A percentile compares a stretch with the other conserved stretches of the same genome.
Evolutionary conservation across 1,140 invertebrate species (phyloP).

Genomic region (Globodera ellingtonae): DNA sequence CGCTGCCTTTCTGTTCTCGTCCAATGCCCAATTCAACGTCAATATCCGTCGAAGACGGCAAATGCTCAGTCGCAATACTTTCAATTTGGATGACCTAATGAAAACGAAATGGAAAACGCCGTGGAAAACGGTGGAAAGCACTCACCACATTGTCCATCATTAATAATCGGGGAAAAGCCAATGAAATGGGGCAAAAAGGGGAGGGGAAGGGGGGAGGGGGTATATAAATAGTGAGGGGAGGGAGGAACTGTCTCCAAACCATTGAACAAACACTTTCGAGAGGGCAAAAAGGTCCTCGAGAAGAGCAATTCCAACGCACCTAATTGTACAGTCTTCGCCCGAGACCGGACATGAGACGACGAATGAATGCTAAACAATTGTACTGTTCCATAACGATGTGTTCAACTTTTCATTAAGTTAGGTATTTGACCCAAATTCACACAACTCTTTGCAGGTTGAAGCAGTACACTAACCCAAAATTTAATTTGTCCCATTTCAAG

Average conservation of each 20-base stretch:
- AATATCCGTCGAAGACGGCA: background rate
- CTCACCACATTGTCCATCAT: conserved; percentile 6
- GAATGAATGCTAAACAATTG: too few species aligned
- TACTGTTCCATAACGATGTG: too few species aligned
- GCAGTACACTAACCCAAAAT: too few species aligned
- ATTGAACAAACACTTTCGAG: background rate
- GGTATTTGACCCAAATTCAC: too few species aligned
- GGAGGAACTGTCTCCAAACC: background rate
- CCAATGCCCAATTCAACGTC: conserved; percentile 12
- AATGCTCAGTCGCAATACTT: background rate
- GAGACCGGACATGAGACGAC: too few species aligned
- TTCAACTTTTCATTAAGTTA: too few species aligned
- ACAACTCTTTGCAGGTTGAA: too few species aligned
- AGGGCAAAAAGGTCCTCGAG: background rate
- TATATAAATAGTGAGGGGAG: background rate
- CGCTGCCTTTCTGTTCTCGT: background rate
- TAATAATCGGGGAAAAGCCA: background rate
- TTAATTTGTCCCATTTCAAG: too few species aligned
- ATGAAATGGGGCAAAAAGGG: background rate
- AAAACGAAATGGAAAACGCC: background rate
- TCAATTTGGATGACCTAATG: conserved; percentile 30
- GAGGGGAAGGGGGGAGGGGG: too few species aligned
- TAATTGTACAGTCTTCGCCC: too few species aligned
- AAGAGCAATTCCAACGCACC: background rate
- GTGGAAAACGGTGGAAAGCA: background rate